Evolutionary conservation across 1,140 invertebrate genomes (phyloP), one percentile per base, ranked within the genome.

Genomic region (Cydia splendana): DNA sequence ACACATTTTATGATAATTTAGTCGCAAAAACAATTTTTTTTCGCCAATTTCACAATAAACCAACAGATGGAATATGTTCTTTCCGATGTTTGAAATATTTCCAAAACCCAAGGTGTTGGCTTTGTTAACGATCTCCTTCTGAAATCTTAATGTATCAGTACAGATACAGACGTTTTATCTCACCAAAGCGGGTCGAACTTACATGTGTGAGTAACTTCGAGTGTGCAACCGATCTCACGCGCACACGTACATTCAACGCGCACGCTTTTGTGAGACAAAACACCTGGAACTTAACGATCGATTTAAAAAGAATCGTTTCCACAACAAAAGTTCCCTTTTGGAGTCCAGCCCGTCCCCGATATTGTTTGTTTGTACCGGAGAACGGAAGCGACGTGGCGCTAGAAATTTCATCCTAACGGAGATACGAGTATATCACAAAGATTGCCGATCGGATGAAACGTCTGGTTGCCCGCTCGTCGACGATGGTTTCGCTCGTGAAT

Each of bases 401-500:
- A 53, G 51, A 53, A 12, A 18, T 18, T 53, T 53, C 51, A 53
- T 53, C 15, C 51, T 6, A 53, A 2, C 51, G 51, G 51, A n/a
- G 51, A n/a, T 13, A 12, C 1, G 1, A 1, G 3, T 28, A 4
- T 15, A 15, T 51, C 48, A 15, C 48, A 4, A 34, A 34, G 5
- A 34, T 34, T 34, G 5, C 48, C 48, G 51, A 53, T 53, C 51
- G 51, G 15, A 53, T 53, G 51, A 53, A 53, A n/a, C n/a, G 15
- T 18, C 51, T 53, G 18, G 51, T 5, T n/a, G 4, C 15, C 15
- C 51, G 51, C n/a, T 18, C 12, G 51, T 24, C 9, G 53, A 15
- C 53, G 53, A 18, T 57, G 53, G 18, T n/a, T n/a, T 15, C 4
- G 57, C 57, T 9, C 5, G 76, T 85, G 76, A 81, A 81, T 83